A percentile compares a stretch with the other conserved stretches of the same genome.
These are phyloP conservation scores for Pantherophis vulpinus DNA, from an alignment of 2,797 vertebrate species.

Conservation along the genomic window DNA sequence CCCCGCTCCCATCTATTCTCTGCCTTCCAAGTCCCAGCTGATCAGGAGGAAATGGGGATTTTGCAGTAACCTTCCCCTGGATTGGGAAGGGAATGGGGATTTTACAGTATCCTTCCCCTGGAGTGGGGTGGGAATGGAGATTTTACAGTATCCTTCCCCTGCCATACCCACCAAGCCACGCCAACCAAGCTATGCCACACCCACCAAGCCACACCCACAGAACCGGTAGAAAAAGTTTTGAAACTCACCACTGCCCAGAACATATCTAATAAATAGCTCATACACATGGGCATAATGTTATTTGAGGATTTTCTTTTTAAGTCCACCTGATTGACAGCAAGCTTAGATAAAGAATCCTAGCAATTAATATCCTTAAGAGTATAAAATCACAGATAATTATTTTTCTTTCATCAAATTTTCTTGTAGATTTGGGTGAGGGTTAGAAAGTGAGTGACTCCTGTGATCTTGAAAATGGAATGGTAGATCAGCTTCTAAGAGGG, in stretches of 20 bases:
- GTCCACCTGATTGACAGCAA: slow-evolving; percentile 48
- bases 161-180: too few relatives aligned
- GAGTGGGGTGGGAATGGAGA: too few relatives aligned
- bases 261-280: not conserved
- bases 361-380: slow-evolving; percentile 45
- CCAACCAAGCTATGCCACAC: too few relatives aligned
- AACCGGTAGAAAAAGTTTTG: too few relatives aligned
- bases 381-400: slow-evolving; percentile 33
- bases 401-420: slow-evolving; percentile 33
- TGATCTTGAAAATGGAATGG: slow-evolving; percentile 59
- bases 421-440: not conserved
- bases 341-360: slow-evolving; percentile 9
- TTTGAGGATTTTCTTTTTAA: not conserved
- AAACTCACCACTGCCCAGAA: not conserved
- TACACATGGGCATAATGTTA: slow-evolving; percentile 25
- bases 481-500: slow-evolving; percentile 14
- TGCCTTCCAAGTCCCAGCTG: too few relatives aligned
- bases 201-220: too few relatives aligned
- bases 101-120: too few relatives aligned
- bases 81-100: too few relatives aligned
- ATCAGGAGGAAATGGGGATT: too few relatives aligned
- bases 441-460: not conserved
- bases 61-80: too few relatives aligned
- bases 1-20: too few relatives aligned
- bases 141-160: too few relatives aligned